Percentiles rank a stretch among this genome's conserved stretches.
Conservation (phyloP, 2,888 invertebrate species). For the Pycnomerus fuliginosus region DNA sequence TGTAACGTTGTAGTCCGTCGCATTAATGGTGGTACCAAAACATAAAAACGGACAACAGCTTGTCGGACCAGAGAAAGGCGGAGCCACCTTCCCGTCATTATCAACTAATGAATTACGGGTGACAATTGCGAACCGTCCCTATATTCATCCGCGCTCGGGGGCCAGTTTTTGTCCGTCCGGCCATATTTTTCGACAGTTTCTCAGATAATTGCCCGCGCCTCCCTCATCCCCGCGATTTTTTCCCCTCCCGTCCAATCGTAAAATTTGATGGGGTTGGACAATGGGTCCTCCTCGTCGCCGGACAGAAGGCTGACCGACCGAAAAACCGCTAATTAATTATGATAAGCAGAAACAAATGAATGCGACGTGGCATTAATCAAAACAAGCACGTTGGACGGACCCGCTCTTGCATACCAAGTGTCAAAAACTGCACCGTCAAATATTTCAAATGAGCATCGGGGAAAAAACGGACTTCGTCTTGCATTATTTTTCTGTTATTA, state of each 20-base stretch:
- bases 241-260: constrained; percentile 9
- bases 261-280: constrained; percentile 24
- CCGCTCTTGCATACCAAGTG: constrained; percentile 43
- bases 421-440: constrained; percentile 44
- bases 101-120: constrained; percentile 44
- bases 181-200: constrained; percentile 41
- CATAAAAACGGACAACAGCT: constrained; percentile 22
- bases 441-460: constrained; percentile 35
- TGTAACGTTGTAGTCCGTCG: constrained; percentile 12
- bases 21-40: constrained; percentile 24
- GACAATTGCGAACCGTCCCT: constrained; percentile 44
- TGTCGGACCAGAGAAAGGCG: constrained; percentile 28
- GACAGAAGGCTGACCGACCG: too few species aligned
- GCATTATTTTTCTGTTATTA: constrained; percentile 21
- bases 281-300: constrained; percentile 36
- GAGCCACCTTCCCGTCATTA: constrained; percentile 35
- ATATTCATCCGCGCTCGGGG: constrained; percentile 31
- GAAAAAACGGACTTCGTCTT: constrained; percentile 27
- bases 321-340: constrained; percentile 50
- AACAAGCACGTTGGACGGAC: constrained; percentile 45
- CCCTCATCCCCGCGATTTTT: too few species aligned
- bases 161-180: constrained; percentile 38
- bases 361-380: constrained; percentile 48
- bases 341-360: constrained; percentile 51
- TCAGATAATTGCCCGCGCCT: neutral